Conservation (phyloP, 2,888 invertebrate genomes). For the Kuschelorhynchus macadamiae region DNA sequence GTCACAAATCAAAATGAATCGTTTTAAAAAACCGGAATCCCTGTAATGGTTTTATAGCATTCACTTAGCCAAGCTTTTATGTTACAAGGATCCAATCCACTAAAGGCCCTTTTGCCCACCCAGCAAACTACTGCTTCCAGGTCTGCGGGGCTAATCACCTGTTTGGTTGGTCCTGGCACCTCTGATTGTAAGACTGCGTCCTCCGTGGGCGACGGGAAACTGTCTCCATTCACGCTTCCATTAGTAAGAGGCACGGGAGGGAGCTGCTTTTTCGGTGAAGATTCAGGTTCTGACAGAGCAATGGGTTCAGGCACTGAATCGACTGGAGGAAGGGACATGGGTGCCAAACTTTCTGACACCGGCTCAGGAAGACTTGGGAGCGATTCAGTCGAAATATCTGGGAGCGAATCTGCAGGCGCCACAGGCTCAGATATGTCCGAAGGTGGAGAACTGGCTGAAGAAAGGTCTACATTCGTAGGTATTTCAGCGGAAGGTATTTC, state of each 20-base stretch:
- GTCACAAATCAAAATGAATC: too few relatives aligned
- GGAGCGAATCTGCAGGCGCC: conserved; percentile 66
- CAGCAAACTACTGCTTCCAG: conserved; percentile 37
- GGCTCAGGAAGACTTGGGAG: conserved; percentile 66
- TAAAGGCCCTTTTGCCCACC: conserved; percentile 35
- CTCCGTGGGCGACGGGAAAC: conserved; percentile 62
- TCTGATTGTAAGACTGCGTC: conserved; percentile 45
- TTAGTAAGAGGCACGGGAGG: conserved; percentile 62
- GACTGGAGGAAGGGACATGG: conserved; percentile 68
- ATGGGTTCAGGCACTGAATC: conserved; percentile 67
- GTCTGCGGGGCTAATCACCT: conserved; percentile 64
- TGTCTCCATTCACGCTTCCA: conserved; percentile 66
- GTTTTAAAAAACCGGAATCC: neutral
- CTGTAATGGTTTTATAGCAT: neutral
- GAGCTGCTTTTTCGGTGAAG: conserved; percentile 35
- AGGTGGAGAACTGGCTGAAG: conserved; percentile 40
- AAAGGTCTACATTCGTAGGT: conserved; percentile 14
- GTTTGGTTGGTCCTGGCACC: conserved; percentile 72
- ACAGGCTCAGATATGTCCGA: conserved; percentile 54
- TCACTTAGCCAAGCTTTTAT: neutral
- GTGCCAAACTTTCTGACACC: conserved; percentile 65
- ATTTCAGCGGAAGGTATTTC: conserved; percentile 27
- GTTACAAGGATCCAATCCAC: conserved; percentile 20
- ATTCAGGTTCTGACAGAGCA: conserved; percentile 49
- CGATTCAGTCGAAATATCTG: conserved; percentile 67